Conservation (phyloP, 2,797 vertebrate species). For the Channa striata region DNA sequence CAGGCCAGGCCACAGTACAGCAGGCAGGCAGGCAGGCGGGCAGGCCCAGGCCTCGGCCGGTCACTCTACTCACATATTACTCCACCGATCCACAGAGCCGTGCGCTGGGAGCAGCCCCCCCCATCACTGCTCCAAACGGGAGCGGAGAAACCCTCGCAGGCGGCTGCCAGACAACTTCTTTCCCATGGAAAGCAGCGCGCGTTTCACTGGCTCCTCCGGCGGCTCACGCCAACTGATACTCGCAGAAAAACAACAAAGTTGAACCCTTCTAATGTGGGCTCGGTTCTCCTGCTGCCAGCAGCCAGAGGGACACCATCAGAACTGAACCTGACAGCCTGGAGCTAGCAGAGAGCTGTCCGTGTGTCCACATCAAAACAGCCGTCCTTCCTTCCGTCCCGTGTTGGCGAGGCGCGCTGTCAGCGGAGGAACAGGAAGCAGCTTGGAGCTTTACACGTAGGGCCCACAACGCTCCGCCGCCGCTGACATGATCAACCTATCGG, state of each 20-base stretch:
- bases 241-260: conserved; percentile 30
- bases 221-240: conserved; percentile 33
- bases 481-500: conserved; percentile 54
- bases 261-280: conserved; percentile 18
- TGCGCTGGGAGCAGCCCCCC: conserved; percentile 49
- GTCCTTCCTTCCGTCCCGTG: conserved; percentile 17
- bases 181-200: conserved; percentile 64
- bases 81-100: conserved; percentile 41
- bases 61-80: conserved; percentile 69
- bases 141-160: conserved; percentile 62
- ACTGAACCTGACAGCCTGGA: conserved; percentile 57
- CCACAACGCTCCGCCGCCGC: conserved; percentile 51
- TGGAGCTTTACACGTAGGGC: conserved; percentile 44
- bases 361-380: conserved; percentile 58
- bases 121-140: conserved; percentile 64
- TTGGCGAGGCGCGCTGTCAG: conserved; percentile 37
- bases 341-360: conserved; percentile 54
- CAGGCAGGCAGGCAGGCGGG: conserved; percentile 39
- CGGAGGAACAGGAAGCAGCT: conserved; percentile 9
- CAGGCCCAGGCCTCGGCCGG: conserved; percentile 67
- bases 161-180: conserved; percentile 65
- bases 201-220: conserved; percentile 19
- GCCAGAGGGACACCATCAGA: conserved; percentile 45
- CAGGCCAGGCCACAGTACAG: conserved; percentile 60
- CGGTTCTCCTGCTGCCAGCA: conserved; percentile 52